phyloP scores from a whole-genome alignment of 2,888 invertebrate genomes.

The Ramazzottius varieornatus region DNA sequence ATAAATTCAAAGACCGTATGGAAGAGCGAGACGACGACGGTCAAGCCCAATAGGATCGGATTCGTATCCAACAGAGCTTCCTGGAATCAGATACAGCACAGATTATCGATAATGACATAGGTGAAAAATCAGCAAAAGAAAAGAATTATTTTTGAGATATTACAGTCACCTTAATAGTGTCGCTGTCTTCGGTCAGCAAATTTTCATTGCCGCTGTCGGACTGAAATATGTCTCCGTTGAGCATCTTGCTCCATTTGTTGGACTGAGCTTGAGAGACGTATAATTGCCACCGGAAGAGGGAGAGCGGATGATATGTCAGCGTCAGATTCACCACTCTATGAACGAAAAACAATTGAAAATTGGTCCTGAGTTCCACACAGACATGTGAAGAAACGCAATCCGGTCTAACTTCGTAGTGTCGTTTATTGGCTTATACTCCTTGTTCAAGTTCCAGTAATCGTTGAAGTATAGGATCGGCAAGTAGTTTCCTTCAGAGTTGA shows the following conservation, averaged over 20 bases:
- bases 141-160: background rate
- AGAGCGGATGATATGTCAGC: constrained; percentile 43
- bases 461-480: constrained; percentile 79
- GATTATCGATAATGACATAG: background rate
- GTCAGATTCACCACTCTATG: constrained; percentile 24
- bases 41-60: constrained; percentile 68
- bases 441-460: constrained; percentile 93
- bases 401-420: constrained; percentile 39
- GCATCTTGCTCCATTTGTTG: constrained; percentile 36
- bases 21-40: constrained; percentile 65
- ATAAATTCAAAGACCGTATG: constrained; percentile 93
- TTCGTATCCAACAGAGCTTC: constrained; percentile 87
- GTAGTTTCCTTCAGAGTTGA: constrained; percentile 59
- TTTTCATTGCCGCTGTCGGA: background rate
- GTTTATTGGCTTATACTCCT: constrained; percentile 75
- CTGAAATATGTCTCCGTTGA: background rate
- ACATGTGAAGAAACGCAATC: background rate
- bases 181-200: background rate
- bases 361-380: background rate
- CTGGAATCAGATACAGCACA: constrained; percentile 20
- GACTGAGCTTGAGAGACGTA: constrained; percentile 87
- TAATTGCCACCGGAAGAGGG: constrained; percentile 89
- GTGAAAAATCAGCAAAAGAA: constrained; percentile 9
- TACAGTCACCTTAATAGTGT: background rate
- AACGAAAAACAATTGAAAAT: constrained; percentile 5